Evolutionary conservation across 2,113 vertebrate genomes (phyloP).

Genomic region (Notiomystis cincta): DNA sequence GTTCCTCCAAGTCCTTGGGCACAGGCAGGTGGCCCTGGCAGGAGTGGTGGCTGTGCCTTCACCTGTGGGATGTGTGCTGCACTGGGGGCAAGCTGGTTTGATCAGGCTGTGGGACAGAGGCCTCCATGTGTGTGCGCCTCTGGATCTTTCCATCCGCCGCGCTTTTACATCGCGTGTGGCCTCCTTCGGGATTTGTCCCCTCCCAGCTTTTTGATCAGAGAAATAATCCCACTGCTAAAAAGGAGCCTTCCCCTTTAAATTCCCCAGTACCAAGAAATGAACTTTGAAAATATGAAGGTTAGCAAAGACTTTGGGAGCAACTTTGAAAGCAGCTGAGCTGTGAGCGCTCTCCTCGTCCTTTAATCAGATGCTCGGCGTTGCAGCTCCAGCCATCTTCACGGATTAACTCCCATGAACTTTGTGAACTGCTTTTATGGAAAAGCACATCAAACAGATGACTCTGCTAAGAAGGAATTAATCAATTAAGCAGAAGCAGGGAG

Average conservation of each 20-base stretch:
- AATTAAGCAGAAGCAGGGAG: constrained; percentile 50
- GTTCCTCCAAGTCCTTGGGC: background rate
- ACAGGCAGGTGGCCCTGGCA: background rate
- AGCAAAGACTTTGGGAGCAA: constrained; percentile 42
- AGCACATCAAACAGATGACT: constrained; percentile 54
- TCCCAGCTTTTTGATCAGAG: background rate
- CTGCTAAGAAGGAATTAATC: constrained; percentile 59
- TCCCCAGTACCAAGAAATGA: background rate
- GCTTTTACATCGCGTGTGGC: background rate
- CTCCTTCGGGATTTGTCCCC: background rate
- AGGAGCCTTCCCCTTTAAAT: constrained; percentile 30
- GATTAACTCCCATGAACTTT: constrained; percentile 62
- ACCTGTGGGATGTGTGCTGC: background rate
- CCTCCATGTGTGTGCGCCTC: background rate
- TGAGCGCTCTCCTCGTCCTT: background rate
- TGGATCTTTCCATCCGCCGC: background rate
- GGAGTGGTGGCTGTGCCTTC: background rate
- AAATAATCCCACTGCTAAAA: background rate
- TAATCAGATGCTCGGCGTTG: constrained; percentile 54
- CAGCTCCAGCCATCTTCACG: constrained; percentile 26
- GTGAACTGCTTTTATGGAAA: constrained; percentile 52
- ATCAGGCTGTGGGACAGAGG: background rate
- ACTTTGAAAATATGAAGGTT: constrained; percentile 58
- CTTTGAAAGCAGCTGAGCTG: constrained; percentile 46
- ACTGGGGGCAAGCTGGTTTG: background rate